Percentiles rank a stretch among this genome's conserved stretches.
These are phyloP conservation scores for Archegozetes longisetosus DNA, from an alignment of 1,140 invertebrate species.

Conservation along the genomic window DNA sequence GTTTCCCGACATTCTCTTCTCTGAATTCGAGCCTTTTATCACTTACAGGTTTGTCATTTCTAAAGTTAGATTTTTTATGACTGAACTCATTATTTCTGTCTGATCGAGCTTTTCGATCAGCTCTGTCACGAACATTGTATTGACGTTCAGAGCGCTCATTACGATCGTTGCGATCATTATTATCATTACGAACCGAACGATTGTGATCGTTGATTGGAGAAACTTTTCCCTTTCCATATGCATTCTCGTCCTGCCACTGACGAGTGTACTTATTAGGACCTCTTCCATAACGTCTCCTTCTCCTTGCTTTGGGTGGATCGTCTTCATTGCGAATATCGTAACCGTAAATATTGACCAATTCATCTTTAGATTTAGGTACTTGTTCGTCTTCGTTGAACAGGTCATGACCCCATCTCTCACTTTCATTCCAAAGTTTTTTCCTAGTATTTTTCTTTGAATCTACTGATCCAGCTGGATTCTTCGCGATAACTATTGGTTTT, in stretches of 20 bases:
- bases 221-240: neutral
- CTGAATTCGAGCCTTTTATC: neutral
- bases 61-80: neutral
- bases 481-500: constrained; percentile 3
- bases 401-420: constrained; percentile 75
- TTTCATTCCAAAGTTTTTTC: constrained; percentile 36
- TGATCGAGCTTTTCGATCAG: neutral
- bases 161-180: neutral
- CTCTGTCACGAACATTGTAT: neutral
- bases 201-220: neutral
- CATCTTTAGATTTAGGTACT: constrained; percentile 68
- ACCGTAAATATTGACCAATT: constrained; percentile 72
- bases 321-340: constrained; percentile 89
- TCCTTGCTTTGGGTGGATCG: constrained; percentile 64
- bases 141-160: neutral
- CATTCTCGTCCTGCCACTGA: constrained; percentile 1
- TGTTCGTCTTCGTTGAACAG: constrained; percentile 61
- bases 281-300: constrained; percentile 65
- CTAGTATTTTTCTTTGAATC: constrained; percentile 19
- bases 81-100: neutral
- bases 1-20: neutral
- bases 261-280: constrained; percentile 71
- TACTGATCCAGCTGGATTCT: constrained; percentile 10
- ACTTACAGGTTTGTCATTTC: neutral
- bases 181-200: neutral